Evolutionary conservation across 1,140 invertebrate genomes (phyloP), one percentile per base, ranked within the genome.

Genomic region (Sweltsa coloradensis): DNA sequence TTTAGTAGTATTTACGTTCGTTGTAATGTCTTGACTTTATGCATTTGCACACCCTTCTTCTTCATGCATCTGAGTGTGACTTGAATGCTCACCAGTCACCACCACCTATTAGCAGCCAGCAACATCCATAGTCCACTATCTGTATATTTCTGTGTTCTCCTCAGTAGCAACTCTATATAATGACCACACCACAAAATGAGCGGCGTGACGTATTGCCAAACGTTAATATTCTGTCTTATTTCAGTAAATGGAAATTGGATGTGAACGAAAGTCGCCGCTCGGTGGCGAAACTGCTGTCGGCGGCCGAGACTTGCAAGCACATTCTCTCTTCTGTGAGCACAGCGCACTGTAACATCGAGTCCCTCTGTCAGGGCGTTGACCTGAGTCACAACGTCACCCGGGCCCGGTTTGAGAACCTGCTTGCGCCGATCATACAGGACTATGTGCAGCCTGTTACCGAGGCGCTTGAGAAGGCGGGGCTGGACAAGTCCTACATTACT

Each of bases 291-390:
- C 57, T 84, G 9, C 66, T 71, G 41, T 64, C 64, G 19, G 74
- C 78, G 55, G 77, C 81, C n/a, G 78, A 81, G 57, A 75, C 73
- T 42, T 77, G 76, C 54, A 81, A 83, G 57, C 78, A 81, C 59
- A 71, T 81, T 11, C 58, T 83, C 3, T 81, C 79, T 24, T 79
- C 78, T 16, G 56, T 82, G 53, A 75, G 70, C 24, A 77, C 78
- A 9, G 73, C 79, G 22, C 77, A 79, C 60, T 70, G 80, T 14
- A 81, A 79, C 57, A 78, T 81, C 36, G 81, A 84, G 57, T 82
- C 79, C 2, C 59, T 83, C 4, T 73, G 76, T 58, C 80, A 83
- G 60, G 81, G 81, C 51, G 73, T 83, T 5, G 81, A 84, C 56
- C 80, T 79, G 62, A 80, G 75, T 57, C 69, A 72, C 34, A 78